phyloP scores from a whole-genome alignment of 2,888 invertebrate genomes.

The Meiosimyza platycephala region DNA sequence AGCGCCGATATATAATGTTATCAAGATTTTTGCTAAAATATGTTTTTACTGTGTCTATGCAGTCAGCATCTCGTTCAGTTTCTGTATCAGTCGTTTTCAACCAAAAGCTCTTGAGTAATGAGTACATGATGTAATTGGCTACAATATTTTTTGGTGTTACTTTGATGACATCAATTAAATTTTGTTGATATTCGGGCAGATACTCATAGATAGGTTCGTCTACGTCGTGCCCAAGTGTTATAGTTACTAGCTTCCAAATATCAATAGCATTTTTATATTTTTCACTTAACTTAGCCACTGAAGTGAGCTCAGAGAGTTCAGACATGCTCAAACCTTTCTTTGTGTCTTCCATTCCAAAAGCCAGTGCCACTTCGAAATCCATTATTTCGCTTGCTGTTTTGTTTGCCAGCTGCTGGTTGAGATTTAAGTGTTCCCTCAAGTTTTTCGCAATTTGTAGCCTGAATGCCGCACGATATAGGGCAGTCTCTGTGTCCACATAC shows the following conservation, averaged over 20 bases:
- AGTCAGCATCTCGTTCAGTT: slow-evolving; percentile 43
- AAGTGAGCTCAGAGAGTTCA: slow-evolving; percentile 44
- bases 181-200: slow-evolving; percentile 50
- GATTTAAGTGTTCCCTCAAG: slow-evolving; percentile 48
- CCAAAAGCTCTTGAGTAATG: slow-evolving; percentile 52
- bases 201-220: slow-evolving; percentile 52
- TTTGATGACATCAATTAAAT: slow-evolving; percentile 50
- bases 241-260: slow-evolving; percentile 51
- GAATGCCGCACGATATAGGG: slow-evolving; percentile 38
- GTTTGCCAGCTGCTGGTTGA: slow-evolving; percentile 44
- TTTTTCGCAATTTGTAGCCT: slow-evolving; percentile 40
- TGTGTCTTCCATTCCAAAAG: slow-evolving; percentile 52
- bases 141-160: slow-evolving; percentile 49
- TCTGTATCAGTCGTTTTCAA: slow-evolving; percentile 39
- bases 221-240: slow-evolving; percentile 49
- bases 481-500: slow-evolving; percentile 48
- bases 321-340: slow-evolving; percentile 43
- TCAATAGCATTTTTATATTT: slow-evolving; percentile 52
- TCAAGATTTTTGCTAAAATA: slow-evolving; percentile 60
- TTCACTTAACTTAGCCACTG: slow-evolving; percentile 48
- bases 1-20: slow-evolving; percentile 57
- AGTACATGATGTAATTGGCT: slow-evolving; percentile 62
- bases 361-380: slow-evolving; percentile 57
- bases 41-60: slow-evolving; percentile 50
- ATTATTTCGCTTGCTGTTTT: slow-evolving; percentile 54